These are phyloP conservation scores for Hemitrygon akajei DNA, from an alignment of 2,797 vertebrate species.

Conservation along the genomic window DNA sequence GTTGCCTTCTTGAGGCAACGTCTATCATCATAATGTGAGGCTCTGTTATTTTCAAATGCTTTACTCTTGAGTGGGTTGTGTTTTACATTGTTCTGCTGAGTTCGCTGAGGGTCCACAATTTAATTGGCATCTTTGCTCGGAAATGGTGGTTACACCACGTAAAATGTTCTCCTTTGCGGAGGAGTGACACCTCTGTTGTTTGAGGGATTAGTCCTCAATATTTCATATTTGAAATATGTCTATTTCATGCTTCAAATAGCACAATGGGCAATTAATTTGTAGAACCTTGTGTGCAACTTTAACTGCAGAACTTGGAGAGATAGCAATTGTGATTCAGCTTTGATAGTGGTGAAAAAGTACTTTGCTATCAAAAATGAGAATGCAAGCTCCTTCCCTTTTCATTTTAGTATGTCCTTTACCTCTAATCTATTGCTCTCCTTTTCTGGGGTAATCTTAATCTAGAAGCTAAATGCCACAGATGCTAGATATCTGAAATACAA, in stretches of 20 bases:
- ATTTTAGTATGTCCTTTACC: not conserved
- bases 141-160: not conserved
- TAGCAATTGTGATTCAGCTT: not conserved
- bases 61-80: not conserved
- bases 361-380: not conserved
- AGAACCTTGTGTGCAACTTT: not conserved
- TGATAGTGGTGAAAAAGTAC: not conserved
- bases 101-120: not conserved
- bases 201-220: not conserved
- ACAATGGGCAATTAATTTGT: not conserved
- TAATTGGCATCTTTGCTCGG: not conserved
- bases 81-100: not conserved
- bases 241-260: not conserved
- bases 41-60: not conserved
- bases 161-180: not conserved
- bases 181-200: not conserved
- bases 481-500: too few relatives aligned
- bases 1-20: too few relatives aligned
- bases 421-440: not conserved
- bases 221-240: not conserved
- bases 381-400: not conserved
- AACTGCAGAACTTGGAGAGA: too few relatives aligned
- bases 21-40: too few relatives aligned
- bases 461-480: too few relatives aligned
- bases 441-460: too few relatives aligned